These are phyloP conservation scores for Drosophila nannoptera DNA, from an alignment of 1,140 invertebrate species.

Conservation along the genomic window DNA sequence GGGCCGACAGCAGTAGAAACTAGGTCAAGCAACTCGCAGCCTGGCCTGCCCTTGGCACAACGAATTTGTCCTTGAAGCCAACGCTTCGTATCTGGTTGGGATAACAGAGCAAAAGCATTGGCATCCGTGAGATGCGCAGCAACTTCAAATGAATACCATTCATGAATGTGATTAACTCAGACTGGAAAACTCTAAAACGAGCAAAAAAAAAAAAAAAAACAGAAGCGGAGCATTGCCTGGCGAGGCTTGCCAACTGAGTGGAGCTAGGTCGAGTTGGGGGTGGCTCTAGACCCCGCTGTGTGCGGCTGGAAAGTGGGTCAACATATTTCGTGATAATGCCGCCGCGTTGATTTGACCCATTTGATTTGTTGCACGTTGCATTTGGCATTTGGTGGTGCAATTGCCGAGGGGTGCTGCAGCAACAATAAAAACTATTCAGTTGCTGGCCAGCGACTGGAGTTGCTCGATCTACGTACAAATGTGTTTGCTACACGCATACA, in stretches of 20 bases:
- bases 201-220: too few species aligned
- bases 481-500: neutral
- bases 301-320: constrained; percentile 34
- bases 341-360: constrained; percentile 26
- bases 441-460: neutral
- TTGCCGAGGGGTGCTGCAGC: neutral
- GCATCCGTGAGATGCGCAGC: too few species aligned
- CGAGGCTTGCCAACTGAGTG: too few species aligned
- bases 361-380: constrained; percentile 4
- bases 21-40: constrained; percentile 52
- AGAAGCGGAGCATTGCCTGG: neutral
- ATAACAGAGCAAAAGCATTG: neutral
- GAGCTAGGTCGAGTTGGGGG: too few species aligned
- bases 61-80: constrained; percentile 57
- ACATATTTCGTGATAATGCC: constrained; percentile 32
- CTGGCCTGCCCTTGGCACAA: constrained; percentile 46
- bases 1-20: constrained; percentile 20
- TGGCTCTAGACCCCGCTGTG: constrained; percentile 6
- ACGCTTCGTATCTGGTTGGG: constrained; percentile 7
- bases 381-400: neutral
- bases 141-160: too few species aligned
- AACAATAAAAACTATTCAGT: neutral
- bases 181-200: too few species aligned
- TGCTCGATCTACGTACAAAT: neutral
- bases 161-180: too few species aligned